These are phyloP conservation scores for Rhagonycha fulva DNA, from an alignment of 2,888 invertebrate genomes.

Conservation along the genomic window DNA sequence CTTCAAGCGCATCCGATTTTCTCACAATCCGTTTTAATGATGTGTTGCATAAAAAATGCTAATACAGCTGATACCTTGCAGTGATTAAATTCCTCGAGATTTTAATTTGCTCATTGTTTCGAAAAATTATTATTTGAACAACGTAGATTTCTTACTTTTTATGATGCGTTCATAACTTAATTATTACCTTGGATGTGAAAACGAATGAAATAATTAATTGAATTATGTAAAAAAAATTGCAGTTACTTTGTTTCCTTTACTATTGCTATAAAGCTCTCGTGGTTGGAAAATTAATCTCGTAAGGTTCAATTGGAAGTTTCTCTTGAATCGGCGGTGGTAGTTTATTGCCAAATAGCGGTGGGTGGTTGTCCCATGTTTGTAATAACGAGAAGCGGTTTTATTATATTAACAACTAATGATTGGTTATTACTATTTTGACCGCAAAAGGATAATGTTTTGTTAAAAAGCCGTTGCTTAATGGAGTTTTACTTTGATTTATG, in stretches of 20 bases:
- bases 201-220: not conserved
- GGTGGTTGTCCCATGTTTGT: conserved; percentile 21
- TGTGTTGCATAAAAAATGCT: not conserved
- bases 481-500: conserved; percentile 17
- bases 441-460: conserved; percentile 9
- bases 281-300: not conserved
- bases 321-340: conserved; percentile 14
- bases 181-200: not conserved
- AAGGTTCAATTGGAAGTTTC: conserved; percentile 12
- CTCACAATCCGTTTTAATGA: not conserved
- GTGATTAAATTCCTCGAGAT: not conserved
- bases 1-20: not conserved
- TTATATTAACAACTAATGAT: conserved; percentile 34
- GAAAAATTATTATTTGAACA: not conserved
- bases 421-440: conserved; percentile 28
- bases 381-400: conserved; percentile 30
- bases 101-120: not conserved
- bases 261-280: not conserved
- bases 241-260: not conserved
- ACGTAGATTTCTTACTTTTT: not conserved
- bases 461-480: conserved; percentile 16
- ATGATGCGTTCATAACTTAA: not conserved
- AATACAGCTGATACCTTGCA: not conserved
- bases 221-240: not conserved
- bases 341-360: conserved; percentile 23